Base-by-base conservation (phyloP, 2,797 vertebrate species). In the Karalla daura region DNA sequence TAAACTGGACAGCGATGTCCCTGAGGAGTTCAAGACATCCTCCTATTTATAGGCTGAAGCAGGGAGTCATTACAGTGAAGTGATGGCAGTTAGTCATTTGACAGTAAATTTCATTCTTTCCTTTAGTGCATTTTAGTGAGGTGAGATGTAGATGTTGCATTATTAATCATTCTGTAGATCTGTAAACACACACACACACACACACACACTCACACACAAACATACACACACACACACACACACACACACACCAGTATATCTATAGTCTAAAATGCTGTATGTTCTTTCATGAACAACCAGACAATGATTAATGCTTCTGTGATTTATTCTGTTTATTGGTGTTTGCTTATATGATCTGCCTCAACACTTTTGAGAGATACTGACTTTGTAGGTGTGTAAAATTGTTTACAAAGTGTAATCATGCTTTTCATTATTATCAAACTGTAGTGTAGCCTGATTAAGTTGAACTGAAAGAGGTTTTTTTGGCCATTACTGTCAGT, bases 1-100 rank as follows among this genome's bases (percentile, higher is more conserved):
- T 25, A 99, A 98, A 91, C 92, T 98, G 85, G 97, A 99, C 92
- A 96, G 95, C 6, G 94, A 96, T 37, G 95, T 98, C 50, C 97
- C 97, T 0, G 96, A 97, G 32, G 93, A 92, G 45, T 97, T 99
- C 91, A 98, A 96, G 91, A 95, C 95, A 0, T 85, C 95, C 13
- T 87, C 90, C 63, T 96, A 93, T 81, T 89, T 95, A 87, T 95
- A 94, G 89, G 86, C 89, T 41, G 14, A 5, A 27, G 44, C 4
- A 21, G 30, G 44, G 43, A 58, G 37, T 49, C 47, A 53, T 23
- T 25, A 51, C 40, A 46, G 13, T 21, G 32, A 51, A 70, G 15
- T 20, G 59, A 40, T 17, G 54, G 37, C 51, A 83, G 54, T 54
- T 47, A 67, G 67, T 64, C 54, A 43, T 60, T 25, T 53, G 33